Evolutionary conservation across 2,797 vertebrate genomes (phyloP).

Genomic region (Anabacerthia variegaticeps): DNA sequence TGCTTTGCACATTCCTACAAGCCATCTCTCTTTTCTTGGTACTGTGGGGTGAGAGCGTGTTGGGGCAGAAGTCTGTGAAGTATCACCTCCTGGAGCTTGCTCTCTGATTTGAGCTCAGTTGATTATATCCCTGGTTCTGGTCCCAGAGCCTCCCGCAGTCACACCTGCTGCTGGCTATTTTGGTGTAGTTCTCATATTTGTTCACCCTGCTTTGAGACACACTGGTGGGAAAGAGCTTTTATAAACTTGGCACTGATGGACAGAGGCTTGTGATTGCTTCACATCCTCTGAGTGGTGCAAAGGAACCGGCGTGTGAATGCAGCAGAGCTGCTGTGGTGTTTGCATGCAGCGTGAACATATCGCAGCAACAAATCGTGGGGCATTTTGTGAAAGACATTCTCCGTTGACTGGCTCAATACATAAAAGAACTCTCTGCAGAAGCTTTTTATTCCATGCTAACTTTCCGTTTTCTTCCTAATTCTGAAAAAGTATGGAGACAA

Average conservation of each 20-base stretch:
- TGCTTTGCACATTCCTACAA: conserved; percentile 24
- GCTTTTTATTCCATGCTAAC: not conserved
- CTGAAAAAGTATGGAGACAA: not conserved
- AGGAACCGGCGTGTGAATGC: not conserved
- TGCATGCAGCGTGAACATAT: not conserved
- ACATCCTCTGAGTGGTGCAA: not conserved
- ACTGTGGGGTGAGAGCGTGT: not conserved
- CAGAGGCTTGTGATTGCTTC: conserved; percentile 27
- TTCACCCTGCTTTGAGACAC: conserved; percentile 15
- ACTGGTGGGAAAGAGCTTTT: not conserved
- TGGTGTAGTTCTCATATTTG: not conserved
- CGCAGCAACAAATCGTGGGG: not conserved
- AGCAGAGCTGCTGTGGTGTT: not conserved
- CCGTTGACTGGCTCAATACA: not conserved
- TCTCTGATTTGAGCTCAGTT: not conserved
- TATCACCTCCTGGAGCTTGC: conserved; percentile 22
- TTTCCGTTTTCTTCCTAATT: not conserved
- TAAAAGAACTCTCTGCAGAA: not conserved
- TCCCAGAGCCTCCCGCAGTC: conserved; percentile 19
- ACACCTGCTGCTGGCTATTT: conserved; percentile 54
- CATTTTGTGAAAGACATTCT: not conserved
- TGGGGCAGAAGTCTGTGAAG: conserved; percentile 29
- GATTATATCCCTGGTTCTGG: not conserved
- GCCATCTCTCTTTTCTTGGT: not conserved
- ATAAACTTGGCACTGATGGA: conserved; percentile 44